These are phyloP conservation scores for Drosophila varians DNA, from an alignment of 1,140 invertebrate species.

Conservation along the genomic window DNA sequence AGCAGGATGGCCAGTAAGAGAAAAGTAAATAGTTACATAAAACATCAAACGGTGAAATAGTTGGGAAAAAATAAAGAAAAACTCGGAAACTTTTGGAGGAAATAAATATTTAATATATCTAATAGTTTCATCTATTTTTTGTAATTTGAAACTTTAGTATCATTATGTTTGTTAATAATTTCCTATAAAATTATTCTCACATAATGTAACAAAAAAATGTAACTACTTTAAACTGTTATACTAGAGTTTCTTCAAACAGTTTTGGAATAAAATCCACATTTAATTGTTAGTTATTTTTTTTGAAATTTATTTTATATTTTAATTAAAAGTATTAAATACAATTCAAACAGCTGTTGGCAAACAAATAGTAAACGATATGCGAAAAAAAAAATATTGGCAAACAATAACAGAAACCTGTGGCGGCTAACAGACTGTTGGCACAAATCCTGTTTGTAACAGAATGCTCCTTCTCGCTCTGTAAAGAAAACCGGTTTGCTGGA, in stretches of 20 bases:
- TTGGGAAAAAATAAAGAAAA: conserved; percentile 6
- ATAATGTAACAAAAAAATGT: not conserved
- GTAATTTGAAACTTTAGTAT: not conserved
- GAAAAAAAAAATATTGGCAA: conserved; percentile 2
- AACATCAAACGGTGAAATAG: conserved; percentile 5
- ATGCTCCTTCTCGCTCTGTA: conserved; percentile 8
- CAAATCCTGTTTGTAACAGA: conserved; percentile 12
- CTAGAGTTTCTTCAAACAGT: no score
- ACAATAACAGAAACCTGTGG: conserved; percentile 65
- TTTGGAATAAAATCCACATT: not conserved
- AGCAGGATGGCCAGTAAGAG: not conserved
- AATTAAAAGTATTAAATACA: not conserved
- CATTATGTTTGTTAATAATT: not conserved
- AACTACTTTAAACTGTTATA: not conserved
- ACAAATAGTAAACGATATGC: not conserved
- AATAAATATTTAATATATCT: not conserved
- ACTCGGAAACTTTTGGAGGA: not conserved
- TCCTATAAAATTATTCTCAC: not conserved
- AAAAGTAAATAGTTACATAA: conserved; percentile 48
- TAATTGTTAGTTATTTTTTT: not conserved
- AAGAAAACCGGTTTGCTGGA: conserved; percentile 14
- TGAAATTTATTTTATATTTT: not conserved
- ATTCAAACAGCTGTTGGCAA: conserved; percentile 37
- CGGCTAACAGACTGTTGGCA: conserved; percentile 47
- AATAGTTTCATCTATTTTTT: no score